These are phyloP conservation scores for Drosophila nr. perissopoda DNA, from an alignment of 2,888 invertebrate species.

Conservation along the genomic window DNA sequence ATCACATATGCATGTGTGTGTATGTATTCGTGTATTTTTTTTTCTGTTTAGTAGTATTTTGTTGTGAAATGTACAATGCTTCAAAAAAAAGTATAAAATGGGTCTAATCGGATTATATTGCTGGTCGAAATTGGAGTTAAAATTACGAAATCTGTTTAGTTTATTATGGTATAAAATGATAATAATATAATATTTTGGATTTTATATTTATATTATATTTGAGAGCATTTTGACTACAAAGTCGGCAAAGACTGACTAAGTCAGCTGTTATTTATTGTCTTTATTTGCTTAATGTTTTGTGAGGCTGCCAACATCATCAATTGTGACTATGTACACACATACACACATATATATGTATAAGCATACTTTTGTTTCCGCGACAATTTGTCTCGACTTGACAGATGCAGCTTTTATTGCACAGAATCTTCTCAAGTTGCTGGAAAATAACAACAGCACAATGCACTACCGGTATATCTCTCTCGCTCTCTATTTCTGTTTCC, in stretches of 20 bases:
- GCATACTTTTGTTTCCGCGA: slow-evolving; percentile 9
- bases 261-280: not conserved
- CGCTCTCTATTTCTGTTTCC: not conserved
- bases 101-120: not conserved
- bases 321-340: slow-evolving; percentile 5
- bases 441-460: slow-evolving; percentile 21
- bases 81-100: not conserved
- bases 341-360: not conserved
- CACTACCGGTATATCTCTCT: slow-evolving; percentile 16
- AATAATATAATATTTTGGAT: not conserved
- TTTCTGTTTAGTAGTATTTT: not conserved
- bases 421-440: slow-evolving; percentile 32
- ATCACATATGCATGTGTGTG: not conserved
- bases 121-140: not conserved
- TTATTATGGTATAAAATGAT: not conserved
- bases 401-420: slow-evolving; percentile 61
- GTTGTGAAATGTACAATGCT: not conserved
- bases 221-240: not conserved
- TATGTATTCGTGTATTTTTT: not conserved
- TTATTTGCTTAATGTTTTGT: slow-evolving; percentile 16
- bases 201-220: not conserved
- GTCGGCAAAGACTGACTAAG: not conserved
- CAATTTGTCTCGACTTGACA: slow-evolving; percentile 42
- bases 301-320: slow-evolving; percentile 26
- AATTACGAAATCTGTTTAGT: not conserved